These are phyloP conservation scores for Psettodes erumei DNA, from an alignment of 2,113 vertebrate genomes.

Conservation along the genomic window DNA sequence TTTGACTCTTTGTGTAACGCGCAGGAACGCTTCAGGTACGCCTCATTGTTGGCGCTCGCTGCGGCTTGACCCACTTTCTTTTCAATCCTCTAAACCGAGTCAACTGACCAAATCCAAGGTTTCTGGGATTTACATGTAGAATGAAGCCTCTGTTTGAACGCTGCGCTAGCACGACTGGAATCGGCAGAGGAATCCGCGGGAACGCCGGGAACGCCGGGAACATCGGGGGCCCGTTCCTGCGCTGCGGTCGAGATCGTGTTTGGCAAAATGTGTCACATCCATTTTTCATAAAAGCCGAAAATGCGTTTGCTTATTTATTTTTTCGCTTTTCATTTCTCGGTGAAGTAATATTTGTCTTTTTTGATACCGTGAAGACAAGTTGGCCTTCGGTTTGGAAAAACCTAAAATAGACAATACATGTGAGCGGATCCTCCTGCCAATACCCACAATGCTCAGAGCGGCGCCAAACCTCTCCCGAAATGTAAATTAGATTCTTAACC, in stretches of 20 bases:
- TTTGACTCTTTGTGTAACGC: not conserved
- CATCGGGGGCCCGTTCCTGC: conserved; percentile 26
- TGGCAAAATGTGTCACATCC: conserved; percentile 24
- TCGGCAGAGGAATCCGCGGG: conserved; percentile 50
- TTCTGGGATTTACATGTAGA: conserved; percentile 58
- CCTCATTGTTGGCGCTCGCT: conserved; percentile 34
- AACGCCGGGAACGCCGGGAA: conserved; percentile 33
- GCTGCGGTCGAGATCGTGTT: conserved; percentile 31
- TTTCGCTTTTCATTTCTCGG: conserved; percentile 21
- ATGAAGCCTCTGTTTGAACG: conserved; percentile 57
- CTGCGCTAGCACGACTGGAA: conserved; percentile 45
- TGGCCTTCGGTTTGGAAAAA: conserved; percentile 51
- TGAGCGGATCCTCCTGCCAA: conserved; percentile 51
- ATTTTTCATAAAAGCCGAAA: conserved; percentile 29
- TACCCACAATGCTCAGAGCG: conserved; percentile 43
- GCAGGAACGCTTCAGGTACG: conserved; percentile 6
- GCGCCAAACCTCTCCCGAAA: conserved; percentile 59
- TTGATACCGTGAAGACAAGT: conserved; percentile 25
- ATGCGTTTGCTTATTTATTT: conserved; percentile 42
- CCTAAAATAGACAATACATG: conserved; percentile 42
- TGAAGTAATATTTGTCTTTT: conserved; percentile 44
- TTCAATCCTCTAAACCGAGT: conserved; percentile 53
- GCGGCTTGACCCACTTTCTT: conserved; percentile 32
- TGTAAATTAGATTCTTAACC: conserved; percentile 48
- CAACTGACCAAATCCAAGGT: conserved; percentile 31